Evolutionary conservation across 2,888 invertebrate species (phyloP), one percentile per base, ranked within the genome.

Genomic region (Melieria omissa): DNA sequence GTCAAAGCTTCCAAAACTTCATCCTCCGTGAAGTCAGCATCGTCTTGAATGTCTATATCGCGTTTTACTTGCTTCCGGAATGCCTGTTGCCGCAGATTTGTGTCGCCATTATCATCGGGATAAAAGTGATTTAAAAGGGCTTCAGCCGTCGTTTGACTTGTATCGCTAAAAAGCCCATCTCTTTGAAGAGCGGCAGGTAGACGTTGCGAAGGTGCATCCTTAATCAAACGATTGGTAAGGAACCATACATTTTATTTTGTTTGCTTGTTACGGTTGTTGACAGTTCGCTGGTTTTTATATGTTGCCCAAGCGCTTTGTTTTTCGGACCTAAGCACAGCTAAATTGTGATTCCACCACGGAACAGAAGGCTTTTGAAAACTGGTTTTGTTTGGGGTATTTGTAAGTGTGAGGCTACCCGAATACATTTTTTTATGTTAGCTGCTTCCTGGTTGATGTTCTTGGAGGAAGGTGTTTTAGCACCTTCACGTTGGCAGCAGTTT

Each of bases 201-300:
- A 4, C 61, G 8, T 12, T 61, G 16, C 4, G 44, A 42, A 0
- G 44, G 44, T 44, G 61, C 61, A 61, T 61, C 61, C 42, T 42
- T 61, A 42, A 61, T 61, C 10, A 44, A 42, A n/a, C 61, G 61
- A 61, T 61, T 61, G 4, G 45, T 61, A 5, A 42, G 41, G 0
- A 44, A 10, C 61, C 61, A 42, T 42, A 61, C 41, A 61, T 61
- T 44, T 44, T 61, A 44, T n/a, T 61, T 61, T 5, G 42, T 44
- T 42, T 44, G 61, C 5, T 44, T 8, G n/a, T 61, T 61, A 12
- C 61, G n/a, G n/a, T n/a, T n/a, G n/a, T n/a, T n/a, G n/a, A n/a
- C n/a, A n/a, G n/a, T n/a, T n/a, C n/a, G n/a, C n/a, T n/a, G n/a
- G n/a, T n/a, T n/a, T n/a, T n/a, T n/a, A n/a, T n/a, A n/a, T n/a